phyloP scores from a whole-genome alignment of 1,140 invertebrate species.

The Coptotermes formosanus region DNA sequence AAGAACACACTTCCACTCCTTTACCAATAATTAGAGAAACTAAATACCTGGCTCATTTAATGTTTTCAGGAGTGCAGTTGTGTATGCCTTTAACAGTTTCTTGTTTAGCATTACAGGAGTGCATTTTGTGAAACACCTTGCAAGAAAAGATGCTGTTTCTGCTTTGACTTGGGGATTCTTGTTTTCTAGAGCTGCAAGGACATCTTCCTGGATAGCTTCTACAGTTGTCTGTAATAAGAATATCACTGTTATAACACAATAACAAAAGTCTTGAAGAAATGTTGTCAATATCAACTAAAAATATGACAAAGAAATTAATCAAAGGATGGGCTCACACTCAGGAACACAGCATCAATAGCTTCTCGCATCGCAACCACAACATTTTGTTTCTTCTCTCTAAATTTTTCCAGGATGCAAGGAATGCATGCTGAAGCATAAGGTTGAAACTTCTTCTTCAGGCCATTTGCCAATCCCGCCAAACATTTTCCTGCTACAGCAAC shows the following conservation, averaged over 20 bases:
- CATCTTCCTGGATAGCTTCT: slow-evolving; percentile 85
- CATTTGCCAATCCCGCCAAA: slow-evolving; percentile 76
- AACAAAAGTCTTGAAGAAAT: background rate
- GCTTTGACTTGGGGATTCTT: slow-evolving; percentile 95
- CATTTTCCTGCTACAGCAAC: slow-evolving; percentile 86
- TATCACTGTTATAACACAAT: background rate
- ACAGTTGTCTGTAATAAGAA: slow-evolving; percentile 65
- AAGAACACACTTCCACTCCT: too few relatives aligned
- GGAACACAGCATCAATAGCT: slow-evolving; percentile 88
- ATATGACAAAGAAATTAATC: background rate
- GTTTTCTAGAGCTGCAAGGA: slow-evolving; percentile 80
- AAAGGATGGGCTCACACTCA: slow-evolving; percentile 60
- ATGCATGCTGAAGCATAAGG: slow-evolving; percentile 80
- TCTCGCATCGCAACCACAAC: slow-evolving; percentile 84
- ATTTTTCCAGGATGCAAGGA: slow-evolving; percentile 86
- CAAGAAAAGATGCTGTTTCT: slow-evolving; percentile 87
- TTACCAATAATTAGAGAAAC: too few relatives aligned
- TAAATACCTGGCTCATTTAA: slow-evolving; percentile 74
- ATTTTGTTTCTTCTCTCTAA: slow-evolving; percentile 95
- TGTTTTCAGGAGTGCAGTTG: slow-evolving; percentile 77
- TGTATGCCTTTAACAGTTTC: slow-evolving; percentile 86
- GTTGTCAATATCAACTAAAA: background rate
- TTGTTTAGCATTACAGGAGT: slow-evolving; percentile 83
- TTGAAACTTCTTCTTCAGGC: slow-evolving; percentile 85
- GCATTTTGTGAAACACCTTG: slow-evolving; percentile 77